Conservation (phyloP, 1,140 invertebrate genomes). For the Orius laevigatus region DNA sequence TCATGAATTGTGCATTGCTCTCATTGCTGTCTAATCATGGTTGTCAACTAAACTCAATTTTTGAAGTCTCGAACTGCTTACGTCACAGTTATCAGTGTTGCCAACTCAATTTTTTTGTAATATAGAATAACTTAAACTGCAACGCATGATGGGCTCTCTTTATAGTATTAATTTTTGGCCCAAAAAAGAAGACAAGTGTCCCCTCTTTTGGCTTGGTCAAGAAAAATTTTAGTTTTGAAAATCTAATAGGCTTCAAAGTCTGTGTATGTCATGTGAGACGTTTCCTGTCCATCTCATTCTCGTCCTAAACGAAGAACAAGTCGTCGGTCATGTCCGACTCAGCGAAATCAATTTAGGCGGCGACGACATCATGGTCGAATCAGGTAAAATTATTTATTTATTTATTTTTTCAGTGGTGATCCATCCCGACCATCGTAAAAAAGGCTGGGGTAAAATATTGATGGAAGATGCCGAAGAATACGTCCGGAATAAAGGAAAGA, state of each 20-base stretch:
- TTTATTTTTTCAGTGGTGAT: conserved; percentile 20
- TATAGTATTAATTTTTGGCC: no score
- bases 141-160: no score
- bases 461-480: conserved; percentile 22
- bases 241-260: conserved; percentile 18
- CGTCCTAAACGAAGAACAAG: conserved; percentile 14
- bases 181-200: no score
- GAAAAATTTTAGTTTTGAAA: background rate
- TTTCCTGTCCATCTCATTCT: conserved; percentile 21
- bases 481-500: conserved; percentile 19
- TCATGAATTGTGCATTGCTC: background rate
- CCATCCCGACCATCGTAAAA: conserved; percentile 15
- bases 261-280: conserved; percentile 20
- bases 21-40: background rate
- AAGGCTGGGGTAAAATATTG: conserved; percentile 21
- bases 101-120: no score
- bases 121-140: no score
- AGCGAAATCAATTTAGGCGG: conserved; percentile 16
- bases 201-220: background rate
- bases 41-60: background rate
- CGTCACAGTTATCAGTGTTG: no score
- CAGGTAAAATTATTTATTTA: conserved; percentile 15
- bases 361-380: conserved; percentile 20
- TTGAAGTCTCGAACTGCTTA: no score
- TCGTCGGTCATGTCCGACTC: conserved; percentile 22